phyloP scores from a whole-genome alignment of 35 echinoderm and acorn worm species.

The Eucidaris tribuloides region DNA sequence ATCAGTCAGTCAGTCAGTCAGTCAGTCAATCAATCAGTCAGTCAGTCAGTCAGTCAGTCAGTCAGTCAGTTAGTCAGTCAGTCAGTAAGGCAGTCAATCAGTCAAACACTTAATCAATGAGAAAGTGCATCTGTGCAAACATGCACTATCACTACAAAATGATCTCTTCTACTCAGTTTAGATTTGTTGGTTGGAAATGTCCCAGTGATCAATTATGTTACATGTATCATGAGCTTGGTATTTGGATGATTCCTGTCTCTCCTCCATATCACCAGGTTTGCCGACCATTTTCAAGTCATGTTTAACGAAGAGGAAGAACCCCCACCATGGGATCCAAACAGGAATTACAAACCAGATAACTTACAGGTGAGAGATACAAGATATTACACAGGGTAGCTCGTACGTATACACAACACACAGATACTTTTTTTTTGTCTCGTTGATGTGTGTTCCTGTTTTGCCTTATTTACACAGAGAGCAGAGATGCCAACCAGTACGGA shows the following conservation, averaged over 20 bases:
- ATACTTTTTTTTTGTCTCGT: neutral
- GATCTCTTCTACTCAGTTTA: too few species aligned
- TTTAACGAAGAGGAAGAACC: neutral
- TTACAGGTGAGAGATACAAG: neutral
- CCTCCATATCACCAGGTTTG: neutral
- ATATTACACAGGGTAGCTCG: neutral
- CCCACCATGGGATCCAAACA: neutral
- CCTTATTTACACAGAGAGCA: neutral
- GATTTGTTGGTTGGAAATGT: too few species aligned
- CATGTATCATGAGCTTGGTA: too few species aligned
- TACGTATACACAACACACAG: neutral
- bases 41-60: too few species aligned
- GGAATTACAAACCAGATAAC: neutral
- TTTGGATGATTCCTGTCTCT: too few species aligned
- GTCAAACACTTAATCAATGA: neutral
- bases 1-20: too few species aligned
- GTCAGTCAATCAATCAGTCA: too few species aligned
- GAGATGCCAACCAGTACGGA: too few species aligned
- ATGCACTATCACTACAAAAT: neutral
- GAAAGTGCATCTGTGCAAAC: neutral
- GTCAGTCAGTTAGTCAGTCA: too few species aligned
- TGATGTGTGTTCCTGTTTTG: neutral
- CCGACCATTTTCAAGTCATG: conserved; percentile 15
- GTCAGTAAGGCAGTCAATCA: neutral
- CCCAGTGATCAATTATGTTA: neutral